Conservation (phyloP, 2,888 invertebrate species). For the Amblyjoppa fuscipennis region DNA sequence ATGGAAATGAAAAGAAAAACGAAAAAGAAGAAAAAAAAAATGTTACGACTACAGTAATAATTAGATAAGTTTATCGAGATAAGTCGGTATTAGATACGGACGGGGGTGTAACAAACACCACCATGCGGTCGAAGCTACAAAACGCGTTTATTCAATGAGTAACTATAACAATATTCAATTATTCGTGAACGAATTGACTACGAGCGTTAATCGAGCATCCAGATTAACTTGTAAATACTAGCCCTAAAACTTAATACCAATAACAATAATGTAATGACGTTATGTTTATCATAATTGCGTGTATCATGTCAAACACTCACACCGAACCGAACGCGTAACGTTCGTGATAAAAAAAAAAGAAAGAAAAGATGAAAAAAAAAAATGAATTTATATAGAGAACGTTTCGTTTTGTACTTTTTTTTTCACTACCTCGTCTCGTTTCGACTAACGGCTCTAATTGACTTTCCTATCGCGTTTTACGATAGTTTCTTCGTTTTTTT, state of each 20-base stretch:
- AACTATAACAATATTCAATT: conserved; percentile 48
- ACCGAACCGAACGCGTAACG: conserved; percentile 24
- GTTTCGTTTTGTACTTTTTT: conserved; percentile 13
- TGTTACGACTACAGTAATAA: conserved; percentile 24
- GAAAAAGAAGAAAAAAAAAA: conserved; percentile 28
- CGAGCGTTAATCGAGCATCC: conserved; percentile 56
- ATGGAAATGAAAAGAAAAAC: too few relatives aligned
- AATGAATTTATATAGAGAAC: conserved; percentile 63
- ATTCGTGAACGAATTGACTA: conserved; percentile 59
- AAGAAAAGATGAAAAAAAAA: conserved; percentile 44
- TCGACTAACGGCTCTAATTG: not conserved
- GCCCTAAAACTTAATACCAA: conserved; percentile 52
- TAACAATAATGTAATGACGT: conserved; percentile 48
- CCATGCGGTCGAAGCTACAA: not conserved
- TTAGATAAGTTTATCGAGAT: conserved; percentile 39
- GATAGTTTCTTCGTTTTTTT: not conserved
- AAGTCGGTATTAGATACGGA: conserved; percentile 52
- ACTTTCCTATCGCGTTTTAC: conserved; percentile 3
- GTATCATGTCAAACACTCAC: conserved; percentile 47
- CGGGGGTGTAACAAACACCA: conserved; percentile 22
- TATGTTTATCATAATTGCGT: conserved; percentile 57
- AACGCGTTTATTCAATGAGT: conserved; percentile 50
- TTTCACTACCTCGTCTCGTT: not conserved
- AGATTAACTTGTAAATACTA: conserved; percentile 67
- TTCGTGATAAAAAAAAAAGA: conserved; percentile 16